phyloP scores from a whole-genome alignment of 2,888 invertebrate species.

The Ferdinandea cuprea region DNA sequence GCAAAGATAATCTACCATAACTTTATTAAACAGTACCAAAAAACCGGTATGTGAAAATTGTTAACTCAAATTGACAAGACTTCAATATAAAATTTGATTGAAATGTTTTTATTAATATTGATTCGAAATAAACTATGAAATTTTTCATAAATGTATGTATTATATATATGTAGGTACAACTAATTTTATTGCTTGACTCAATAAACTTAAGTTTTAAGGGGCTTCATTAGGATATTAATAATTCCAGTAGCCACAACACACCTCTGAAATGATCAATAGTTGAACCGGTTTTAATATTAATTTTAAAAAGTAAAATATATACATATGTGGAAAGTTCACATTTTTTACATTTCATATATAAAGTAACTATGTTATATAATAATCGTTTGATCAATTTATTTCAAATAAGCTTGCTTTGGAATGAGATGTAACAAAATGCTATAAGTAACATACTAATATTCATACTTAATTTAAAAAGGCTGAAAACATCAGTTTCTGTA shows the following conservation, averaged over 20 bases:
- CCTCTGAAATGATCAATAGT: slow-evolving; percentile 9
- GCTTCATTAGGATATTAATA: slow-evolving; percentile 31
- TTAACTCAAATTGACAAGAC: too few species aligned
- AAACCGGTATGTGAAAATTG: too few species aligned
- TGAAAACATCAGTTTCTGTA: too few species aligned
- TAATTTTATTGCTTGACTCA: slow-evolving; percentile 34
- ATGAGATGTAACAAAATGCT: too few species aligned
- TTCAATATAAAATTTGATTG: slow-evolving; percentile 16
- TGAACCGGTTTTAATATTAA: slow-evolving; percentile 29
- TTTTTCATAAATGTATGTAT: too few species aligned
- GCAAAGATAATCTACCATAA: too few species aligned
- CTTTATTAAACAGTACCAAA: too few species aligned
- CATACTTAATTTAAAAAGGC: too few species aligned
- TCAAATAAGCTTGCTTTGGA: too few species aligned
- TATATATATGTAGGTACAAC: too few species aligned
- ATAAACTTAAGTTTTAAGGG: slow-evolving; percentile 46
- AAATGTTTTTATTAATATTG: slow-evolving; percentile 36
- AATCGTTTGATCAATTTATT: neutral
- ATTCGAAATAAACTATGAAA: slow-evolving; percentile 14
- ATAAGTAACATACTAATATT: too few species aligned
- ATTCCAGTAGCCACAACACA: slow-evolving; percentile 56
- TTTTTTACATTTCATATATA: neutral
- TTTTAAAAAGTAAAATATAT: slow-evolving; percentile 1
- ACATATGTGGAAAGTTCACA: neutral
- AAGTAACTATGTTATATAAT: neutral